phyloP scores from a whole-genome alignment of 2,113 vertebrate genomes.

The Trogon surrucura region DNA sequence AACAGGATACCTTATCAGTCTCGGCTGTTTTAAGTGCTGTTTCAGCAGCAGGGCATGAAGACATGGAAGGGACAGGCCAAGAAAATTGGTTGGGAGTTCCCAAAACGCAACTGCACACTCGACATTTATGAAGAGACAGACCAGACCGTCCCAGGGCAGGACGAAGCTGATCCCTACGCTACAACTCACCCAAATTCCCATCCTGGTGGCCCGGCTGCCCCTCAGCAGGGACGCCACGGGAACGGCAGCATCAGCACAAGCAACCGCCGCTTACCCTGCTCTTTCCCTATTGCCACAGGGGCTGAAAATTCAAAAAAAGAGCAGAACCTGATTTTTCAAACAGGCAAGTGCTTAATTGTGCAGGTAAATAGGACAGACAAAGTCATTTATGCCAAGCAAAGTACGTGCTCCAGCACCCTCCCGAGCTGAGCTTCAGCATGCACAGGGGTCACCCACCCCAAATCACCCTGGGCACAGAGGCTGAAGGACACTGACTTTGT shows the following conservation, averaged over 20 bases:
- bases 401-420: neutral
- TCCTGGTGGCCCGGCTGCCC: fast-evolving
- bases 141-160: neutral
- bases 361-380: neutral
- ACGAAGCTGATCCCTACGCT: neutral
- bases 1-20: conserved; percentile 61
- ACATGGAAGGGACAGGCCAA: neutral
- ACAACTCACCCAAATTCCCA: neutral
- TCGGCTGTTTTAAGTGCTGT: conserved; percentile 13
- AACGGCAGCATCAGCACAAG: fast-evolving
- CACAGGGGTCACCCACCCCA: neutral
- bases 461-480: neutral
- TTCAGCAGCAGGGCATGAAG: conserved; percentile 41
- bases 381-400: neutral
- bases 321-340: neutral
- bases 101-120: neutral
- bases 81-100: neutral
- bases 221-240: neutral
- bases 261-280: neutral
- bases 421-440: neutral
- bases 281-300: neutral
- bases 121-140: neutral
- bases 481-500: neutral
- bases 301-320: neutral
- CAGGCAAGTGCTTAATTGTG: neutral